Evolutionary conservation across 2,797 vertebrate genomes (phyloP), one percentile per base, ranked within the genome.

Genomic region (Parotocinclus haroldoi): DNA sequence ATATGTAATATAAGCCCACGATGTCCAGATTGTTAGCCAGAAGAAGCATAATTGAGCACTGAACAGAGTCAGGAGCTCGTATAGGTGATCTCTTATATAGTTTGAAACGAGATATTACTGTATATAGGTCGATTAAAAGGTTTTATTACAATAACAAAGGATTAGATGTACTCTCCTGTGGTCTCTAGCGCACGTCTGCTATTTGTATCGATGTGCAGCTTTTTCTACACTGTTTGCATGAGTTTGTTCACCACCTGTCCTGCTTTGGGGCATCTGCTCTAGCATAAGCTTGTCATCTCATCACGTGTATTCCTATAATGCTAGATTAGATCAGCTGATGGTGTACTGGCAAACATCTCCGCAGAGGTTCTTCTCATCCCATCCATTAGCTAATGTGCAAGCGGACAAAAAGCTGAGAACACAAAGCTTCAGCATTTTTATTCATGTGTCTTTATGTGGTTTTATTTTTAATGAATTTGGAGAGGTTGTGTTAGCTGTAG

Each of bases 181-280:
- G 27, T 9, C 9, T 42, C 40, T 11, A 42, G 40, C 9, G 8
- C 40, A 42, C 40, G 3, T 42, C 40, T 42, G 8, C 40, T 42
- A 42, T 42, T 42, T 42, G 40, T 42, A 42, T 11, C 40, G n/a
- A 42, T 9, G 40, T 11, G 1, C 10, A 42, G 27, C 40, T 42
- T 42, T 52, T 40, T 38, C 9, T 16, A 1, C 10, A 27, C 17
- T 38, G 38, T 58, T 63, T 45, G 42, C 36, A 65, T 48, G 8
- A 55, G 40, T 12, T 44, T 51, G 57, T 69, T 62, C 63, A 53
- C 67, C 69, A 63, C 69, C 66, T 68, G 68, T 60, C 36, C 64
- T 69, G 42, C 58, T 54, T 55, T 9, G 44, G 69, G 70, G 61
- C 73, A 76, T 76, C 73, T 76, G 77, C 50, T 69, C 18, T 16